These are phyloP conservation scores for Thaumatotibia leucotreta DNA, from an alignment of 1,140 invertebrate species.

Conservation along the genomic window DNA sequence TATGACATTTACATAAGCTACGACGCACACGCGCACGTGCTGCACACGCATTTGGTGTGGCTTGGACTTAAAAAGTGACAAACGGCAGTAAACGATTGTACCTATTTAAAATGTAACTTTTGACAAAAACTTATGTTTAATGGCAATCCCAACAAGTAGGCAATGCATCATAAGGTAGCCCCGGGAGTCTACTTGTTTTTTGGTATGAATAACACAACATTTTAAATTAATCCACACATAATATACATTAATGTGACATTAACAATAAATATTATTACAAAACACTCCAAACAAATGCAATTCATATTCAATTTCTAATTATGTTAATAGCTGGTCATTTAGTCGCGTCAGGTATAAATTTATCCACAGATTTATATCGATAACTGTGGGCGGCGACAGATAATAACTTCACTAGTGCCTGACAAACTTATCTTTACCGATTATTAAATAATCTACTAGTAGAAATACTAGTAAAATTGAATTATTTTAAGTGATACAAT, in stretches of 20 bases:
- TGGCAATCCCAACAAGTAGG: too few species aligned
- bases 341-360: constrained; percentile 1
- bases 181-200: too few species aligned
- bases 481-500: neutral
- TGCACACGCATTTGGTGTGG: too few species aligned
- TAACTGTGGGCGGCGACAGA: constrained; percentile 4
- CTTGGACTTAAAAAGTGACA: too few species aligned
- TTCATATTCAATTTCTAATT: constrained; percentile 11
- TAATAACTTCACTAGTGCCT: neutral
- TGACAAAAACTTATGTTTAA: too few species aligned
- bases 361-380: constrained; percentile 3
- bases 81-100: too few species aligned
- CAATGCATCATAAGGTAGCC: too few species aligned
- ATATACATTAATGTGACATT: neutral
- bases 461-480: neutral
- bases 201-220: too few species aligned
- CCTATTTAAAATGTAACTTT: too few species aligned
- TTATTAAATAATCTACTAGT: neutral
- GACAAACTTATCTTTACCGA: neutral
- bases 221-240: neutral
- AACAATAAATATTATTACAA: constrained; percentile 8
- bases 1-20: too few species aligned
- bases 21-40: too few species aligned
- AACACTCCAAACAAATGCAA: neutral
- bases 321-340: constrained; percentile 11